Conservation (phyloP, 2,113 vertebrate genomes). For the Colinus virginianus region DNA sequence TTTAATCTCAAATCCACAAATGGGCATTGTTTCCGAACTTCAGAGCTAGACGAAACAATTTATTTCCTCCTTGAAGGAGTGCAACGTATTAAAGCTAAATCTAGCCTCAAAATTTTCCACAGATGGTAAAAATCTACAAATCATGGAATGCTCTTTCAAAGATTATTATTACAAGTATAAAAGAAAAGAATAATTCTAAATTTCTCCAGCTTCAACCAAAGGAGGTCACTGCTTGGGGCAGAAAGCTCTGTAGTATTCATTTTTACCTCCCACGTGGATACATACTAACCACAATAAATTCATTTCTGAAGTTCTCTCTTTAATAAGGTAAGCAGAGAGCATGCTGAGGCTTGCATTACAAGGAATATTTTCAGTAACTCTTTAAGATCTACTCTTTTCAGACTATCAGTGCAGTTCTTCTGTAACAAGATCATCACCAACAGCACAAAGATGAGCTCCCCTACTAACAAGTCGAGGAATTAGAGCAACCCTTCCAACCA, state of each 20-base stretch:
- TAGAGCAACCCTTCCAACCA: not conserved
- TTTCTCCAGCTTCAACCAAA: not conserved
- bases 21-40: not conserved
- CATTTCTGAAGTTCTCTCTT: not conserved
- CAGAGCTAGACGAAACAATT: not conserved
- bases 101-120: not conserved
- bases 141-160: not conserved
- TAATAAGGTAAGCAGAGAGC: not conserved
- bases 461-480: not conserved
- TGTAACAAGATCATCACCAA: not conserved
- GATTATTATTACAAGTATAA: not conserved
- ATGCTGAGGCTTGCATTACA: not conserved
- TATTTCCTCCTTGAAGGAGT: not conserved
- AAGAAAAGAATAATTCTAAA: not conserved
- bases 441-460: not conserved
- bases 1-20: not conserved
- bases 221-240: not conserved
- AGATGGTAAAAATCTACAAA: not conserved
- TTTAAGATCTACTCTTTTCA: not conserved
- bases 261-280: not conserved
- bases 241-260: not conserved
- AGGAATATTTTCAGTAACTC: not conserved
- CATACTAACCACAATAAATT: not conserved
- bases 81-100: not conserved
- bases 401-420: not conserved